phyloP scores from a whole-genome alignment of 2,797 vertebrate genomes.

The Corythornis leucogaster region DNA sequence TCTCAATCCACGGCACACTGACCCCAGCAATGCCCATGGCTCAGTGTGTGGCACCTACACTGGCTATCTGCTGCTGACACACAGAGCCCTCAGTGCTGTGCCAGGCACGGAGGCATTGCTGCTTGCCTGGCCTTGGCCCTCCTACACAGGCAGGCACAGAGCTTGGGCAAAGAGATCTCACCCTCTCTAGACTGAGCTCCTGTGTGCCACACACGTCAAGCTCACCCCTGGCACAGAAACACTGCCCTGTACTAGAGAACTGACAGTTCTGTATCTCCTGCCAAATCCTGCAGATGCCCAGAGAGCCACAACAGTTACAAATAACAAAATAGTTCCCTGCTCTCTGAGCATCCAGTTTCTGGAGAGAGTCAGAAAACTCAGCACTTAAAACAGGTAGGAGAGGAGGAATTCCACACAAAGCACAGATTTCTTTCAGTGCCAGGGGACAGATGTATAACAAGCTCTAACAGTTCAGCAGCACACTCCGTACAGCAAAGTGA shows the following conservation, averaged over 20 bases:
- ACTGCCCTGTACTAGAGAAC: rapidly evolving
- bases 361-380: neutral
- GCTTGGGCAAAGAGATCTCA: neutral
- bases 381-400: neutral
- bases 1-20: neutral
- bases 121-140: neutral
- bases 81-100: neutral
- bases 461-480: neutral
- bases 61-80: neutral
- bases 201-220: rapidly evolving
- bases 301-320: neutral
- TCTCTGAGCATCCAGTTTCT: neutral
- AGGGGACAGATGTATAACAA: neutral
- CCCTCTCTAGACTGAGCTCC: neutral
- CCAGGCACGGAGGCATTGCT: neutral
- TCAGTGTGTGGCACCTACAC: neutral
- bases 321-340: neutral
- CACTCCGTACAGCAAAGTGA: neutral
- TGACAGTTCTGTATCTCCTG: neutral
- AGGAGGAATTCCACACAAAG: neutral
- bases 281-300: neutral
- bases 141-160: neutral
- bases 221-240: neutral
- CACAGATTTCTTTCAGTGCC: neutral
- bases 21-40: neutral